Conservation (phyloP, 2,888 invertebrate genomes). For the Eupithecia tripunctaria region DNA sequence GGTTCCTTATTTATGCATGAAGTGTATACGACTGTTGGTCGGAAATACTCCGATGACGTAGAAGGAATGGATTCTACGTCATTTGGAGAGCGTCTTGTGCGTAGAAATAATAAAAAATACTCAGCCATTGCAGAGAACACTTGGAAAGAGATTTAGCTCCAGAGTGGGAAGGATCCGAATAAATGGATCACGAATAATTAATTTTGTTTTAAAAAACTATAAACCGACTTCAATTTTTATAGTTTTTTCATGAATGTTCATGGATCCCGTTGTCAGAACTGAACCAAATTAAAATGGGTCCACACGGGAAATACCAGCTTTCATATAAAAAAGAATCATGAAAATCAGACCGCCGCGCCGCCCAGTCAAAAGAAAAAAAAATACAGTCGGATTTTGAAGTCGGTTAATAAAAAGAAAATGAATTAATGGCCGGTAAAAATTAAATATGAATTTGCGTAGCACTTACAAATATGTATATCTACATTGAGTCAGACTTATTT, state of each 20-base stretch:
- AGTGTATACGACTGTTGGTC: neutral
- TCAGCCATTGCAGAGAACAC: neutral
- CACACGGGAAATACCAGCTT: too few relatives aligned
- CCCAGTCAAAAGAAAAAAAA: too few relatives aligned
- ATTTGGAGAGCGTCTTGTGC: neutral
- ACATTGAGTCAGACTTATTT: neutral
- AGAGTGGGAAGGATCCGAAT: neutral
- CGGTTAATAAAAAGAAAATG: neutral
- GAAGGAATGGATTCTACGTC: conserved; percentile 4
- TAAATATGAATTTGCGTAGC: neutral
- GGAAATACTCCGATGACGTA: conserved; percentile 2
- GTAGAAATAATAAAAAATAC: conserved; percentile 1
- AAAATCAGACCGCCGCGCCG: too few relatives aligned
- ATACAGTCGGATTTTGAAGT: too few relatives aligned
- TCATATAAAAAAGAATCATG: too few relatives aligned
- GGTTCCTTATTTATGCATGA: neutral
- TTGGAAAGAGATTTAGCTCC: neutral
- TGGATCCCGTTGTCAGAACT: too few relatives aligned
- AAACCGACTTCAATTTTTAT: too few relatives aligned
- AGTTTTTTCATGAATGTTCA: too few relatives aligned
- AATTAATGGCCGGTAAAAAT: neutral
- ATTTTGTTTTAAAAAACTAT: too few relatives aligned
- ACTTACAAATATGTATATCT: neutral
- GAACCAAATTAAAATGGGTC: too few relatives aligned
- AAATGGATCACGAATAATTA: neutral